phyloP scores from a whole-genome alignment of 2,888 invertebrate genomes.

The Idaea aversata region DNA sequence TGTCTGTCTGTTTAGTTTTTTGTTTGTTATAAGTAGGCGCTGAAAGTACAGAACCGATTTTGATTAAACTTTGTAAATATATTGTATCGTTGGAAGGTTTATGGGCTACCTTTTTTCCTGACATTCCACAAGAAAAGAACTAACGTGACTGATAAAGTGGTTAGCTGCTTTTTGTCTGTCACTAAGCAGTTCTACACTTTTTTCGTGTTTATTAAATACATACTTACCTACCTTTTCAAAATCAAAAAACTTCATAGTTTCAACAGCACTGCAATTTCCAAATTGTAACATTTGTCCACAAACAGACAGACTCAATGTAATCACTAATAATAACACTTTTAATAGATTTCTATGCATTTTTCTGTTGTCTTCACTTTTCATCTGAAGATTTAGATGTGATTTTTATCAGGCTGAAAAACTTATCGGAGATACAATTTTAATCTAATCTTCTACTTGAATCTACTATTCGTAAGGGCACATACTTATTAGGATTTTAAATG shows the following conservation, averaged over 20 bases:
- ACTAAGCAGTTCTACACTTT: not conserved
- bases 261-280: conserved; percentile 52
- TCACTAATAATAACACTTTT: conserved; percentile 26
- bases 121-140: too few relatives aligned
- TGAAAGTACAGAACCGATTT: too few relatives aligned
- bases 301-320: conserved; percentile 22
- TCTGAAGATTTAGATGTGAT: not conserved
- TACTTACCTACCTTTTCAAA: conserved; percentile 54
- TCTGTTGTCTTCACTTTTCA: not conserved
- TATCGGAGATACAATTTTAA: not conserved
- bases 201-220: conserved; percentile 3
- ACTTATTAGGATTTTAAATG: not conserved
- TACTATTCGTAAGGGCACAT: not conserved
- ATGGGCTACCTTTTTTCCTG: too few relatives aligned
- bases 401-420: not conserved
- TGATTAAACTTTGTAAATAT: too few relatives aligned
- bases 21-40: too few relatives aligned
- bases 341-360: conserved; percentile 37
- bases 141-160: too few relatives aligned
- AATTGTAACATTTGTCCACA: conserved; percentile 60
- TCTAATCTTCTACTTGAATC: not conserved
- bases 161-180: too few relatives aligned
- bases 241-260: conserved; percentile 62
- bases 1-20: too few relatives aligned
- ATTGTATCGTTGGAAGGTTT: too few relatives aligned